These are phyloP conservation scores for Pandion haliaetus DNA, from an alignment of 2,113 vertebrate genomes.

Conservation along the genomic window DNA sequence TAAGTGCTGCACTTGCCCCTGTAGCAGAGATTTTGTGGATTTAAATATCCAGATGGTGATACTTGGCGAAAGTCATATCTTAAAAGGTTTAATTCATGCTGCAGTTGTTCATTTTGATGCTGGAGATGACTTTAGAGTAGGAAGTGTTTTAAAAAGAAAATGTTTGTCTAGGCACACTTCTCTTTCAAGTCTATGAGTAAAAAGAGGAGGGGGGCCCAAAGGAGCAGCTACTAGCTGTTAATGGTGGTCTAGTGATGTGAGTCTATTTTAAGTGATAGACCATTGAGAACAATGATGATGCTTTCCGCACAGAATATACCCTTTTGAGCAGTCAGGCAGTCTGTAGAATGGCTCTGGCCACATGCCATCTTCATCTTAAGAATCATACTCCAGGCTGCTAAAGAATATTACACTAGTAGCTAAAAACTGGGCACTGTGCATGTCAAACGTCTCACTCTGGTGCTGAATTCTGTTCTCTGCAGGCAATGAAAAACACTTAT, in stretches of 20 bases:
- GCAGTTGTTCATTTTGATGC: background rate
- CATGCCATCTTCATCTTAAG: background rate
- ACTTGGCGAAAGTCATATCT: background rate
- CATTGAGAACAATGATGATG: background rate
- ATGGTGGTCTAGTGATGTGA: background rate
- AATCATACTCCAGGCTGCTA: background rate
- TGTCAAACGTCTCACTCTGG: background rate
- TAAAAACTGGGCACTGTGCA: background rate
- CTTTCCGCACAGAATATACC: background rate
- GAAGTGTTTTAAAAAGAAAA: background rate
- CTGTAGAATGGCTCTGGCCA: background rate
- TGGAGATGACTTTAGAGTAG: background rate
- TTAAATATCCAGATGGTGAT: background rate
- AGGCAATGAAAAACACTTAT: background rate
- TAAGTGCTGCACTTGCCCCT: background rate
- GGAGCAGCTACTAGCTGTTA: background rate
- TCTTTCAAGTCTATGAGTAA: background rate
- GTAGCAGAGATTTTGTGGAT: background rate
- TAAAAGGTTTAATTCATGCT: background rate
- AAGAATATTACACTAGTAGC: background rate
- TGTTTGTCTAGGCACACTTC: background rate
- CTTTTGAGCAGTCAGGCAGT: background rate
- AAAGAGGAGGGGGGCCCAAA: background rate
- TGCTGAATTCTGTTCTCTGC: background rate
- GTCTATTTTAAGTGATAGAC: background rate